These are phyloP conservation scores for Pollenia amentaria DNA, from an alignment of 2,888 invertebrate species.

Conservation along the genomic window DNA sequence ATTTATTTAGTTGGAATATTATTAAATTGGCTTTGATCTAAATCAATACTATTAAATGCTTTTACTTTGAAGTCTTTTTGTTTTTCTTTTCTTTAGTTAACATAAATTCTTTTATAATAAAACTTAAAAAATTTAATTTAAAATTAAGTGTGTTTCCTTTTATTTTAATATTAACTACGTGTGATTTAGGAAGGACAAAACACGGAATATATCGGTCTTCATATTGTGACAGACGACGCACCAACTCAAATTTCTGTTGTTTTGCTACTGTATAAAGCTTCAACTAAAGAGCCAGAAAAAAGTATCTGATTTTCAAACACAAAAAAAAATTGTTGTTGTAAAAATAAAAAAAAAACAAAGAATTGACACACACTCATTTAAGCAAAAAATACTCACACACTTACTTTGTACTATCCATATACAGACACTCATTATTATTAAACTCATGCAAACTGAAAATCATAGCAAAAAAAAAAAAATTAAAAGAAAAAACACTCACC, in stretches of 20 bases:
- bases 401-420: not conserved
- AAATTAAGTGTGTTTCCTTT: slow-evolving; percentile 21
- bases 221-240: slow-evolving; percentile 78
- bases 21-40: not conserved
- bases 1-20: not conserved
- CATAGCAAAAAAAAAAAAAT: slow-evolving; percentile 42
- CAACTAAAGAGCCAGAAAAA: slow-evolving; percentile 59
- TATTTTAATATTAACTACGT: slow-evolving; percentile 74
- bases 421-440: slow-evolving; percentile 58
- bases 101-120: slow-evolving; percentile 6
- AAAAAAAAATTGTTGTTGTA: not conserved
- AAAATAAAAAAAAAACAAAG: slow-evolving; percentile 1
- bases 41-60: not conserved
- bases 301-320: slow-evolving; percentile 49
- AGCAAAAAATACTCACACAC: slow-evolving; percentile 14
- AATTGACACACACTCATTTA: slow-evolving; percentile 47
- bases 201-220: slow-evolving; percentile 77
- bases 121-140: slow-evolving; percentile 14
- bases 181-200: slow-evolving; percentile 78
- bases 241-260: slow-evolving; percentile 75
- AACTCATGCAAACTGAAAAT: slow-evolving; percentile 64
- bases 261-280: slow-evolving; percentile 68
- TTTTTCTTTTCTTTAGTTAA: not conserved
- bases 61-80: slow-evolving; percentile 25
- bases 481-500: slow-evolving; percentile 42